These are phyloP conservation scores for Narcine bancroftii DNA, from an alignment of 2,113 vertebrate genomes.

Conservation along the genomic window DNA sequence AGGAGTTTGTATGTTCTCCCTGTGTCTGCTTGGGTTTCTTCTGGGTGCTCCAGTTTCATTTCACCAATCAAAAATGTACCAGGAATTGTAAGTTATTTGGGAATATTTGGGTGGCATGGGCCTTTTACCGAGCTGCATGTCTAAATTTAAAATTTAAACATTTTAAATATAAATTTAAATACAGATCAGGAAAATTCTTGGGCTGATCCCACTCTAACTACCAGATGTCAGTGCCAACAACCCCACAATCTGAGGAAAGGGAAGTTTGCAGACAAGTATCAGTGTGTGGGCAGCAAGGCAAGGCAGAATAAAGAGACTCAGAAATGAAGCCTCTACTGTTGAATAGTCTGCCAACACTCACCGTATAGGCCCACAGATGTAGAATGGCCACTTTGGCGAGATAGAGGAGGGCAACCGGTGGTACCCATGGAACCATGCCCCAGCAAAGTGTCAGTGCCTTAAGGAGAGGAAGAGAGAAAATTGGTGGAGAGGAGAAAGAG, in stretches of 20 bases:
- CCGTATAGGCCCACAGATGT: slow-evolving; percentile 19
- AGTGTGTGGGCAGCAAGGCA: background rate
- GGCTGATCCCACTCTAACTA: background rate
- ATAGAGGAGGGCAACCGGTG: slow-evolving; percentile 18
- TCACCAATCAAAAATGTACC: too few species aligned
- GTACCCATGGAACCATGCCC: slow-evolving; percentile 23
- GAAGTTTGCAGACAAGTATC: background rate
- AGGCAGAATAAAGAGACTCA: background rate
- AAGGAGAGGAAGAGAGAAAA: slow-evolving; percentile 30
- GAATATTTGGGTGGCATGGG: too few species aligned
- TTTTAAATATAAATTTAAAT: too few species aligned
- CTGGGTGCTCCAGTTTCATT: too few species aligned
- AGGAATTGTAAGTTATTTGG: too few species aligned
- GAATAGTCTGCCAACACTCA: slow-evolving; percentile 24
- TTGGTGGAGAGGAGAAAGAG: slow-evolving; percentile 6
- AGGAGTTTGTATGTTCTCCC: too few species aligned
- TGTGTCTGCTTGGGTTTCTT: too few species aligned
- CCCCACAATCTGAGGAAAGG: background rate
- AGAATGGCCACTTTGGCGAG: slow-evolving; percentile 25
- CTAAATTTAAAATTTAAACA: too few species aligned
- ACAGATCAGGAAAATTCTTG: background rate
- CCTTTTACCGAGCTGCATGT: too few species aligned
- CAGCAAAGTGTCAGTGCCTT: slow-evolving; percentile 19
- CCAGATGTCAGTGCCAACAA: background rate
- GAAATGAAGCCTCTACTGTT: background rate